Percentiles rank a stretch among this genome's conserved stretches.
Conservation (phyloP, 2,888 invertebrate species). For the Lydus trimaculatus region DNA sequence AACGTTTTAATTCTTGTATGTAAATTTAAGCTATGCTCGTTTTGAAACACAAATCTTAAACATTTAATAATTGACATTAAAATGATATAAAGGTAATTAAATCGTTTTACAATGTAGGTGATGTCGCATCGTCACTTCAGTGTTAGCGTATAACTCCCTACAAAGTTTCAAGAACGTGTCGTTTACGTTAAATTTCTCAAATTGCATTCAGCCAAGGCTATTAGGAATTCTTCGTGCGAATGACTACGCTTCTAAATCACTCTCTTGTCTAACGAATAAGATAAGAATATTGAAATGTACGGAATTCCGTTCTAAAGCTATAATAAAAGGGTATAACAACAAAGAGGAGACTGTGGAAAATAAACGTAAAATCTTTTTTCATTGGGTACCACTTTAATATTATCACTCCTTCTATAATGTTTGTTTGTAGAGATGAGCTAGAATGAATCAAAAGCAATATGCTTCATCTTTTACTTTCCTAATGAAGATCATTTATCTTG, state of each 20-base stretch:
- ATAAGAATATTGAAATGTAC: conserved; percentile 10
- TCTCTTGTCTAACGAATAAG: conserved; percentile 8
- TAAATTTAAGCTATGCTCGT: no score
- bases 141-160: background rate
- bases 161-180: conserved; percentile 7
- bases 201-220: conserved; percentile 8
- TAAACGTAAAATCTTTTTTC: background rate
- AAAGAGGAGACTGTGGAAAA: background rate
- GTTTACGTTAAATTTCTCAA: conserved; percentile 11
- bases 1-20: background rate
- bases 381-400: background rate
- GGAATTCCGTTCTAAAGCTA: background rate
- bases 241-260: conserved; percentile 9
- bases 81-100: background rate
- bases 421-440: background rate
- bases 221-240: conserved; percentile 11
- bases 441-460: background rate
- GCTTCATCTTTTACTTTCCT: background rate
- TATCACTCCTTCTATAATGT: background rate
- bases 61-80: background rate
- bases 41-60: no score
- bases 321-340: background rate
- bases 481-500: background rate
- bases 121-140: background rate
- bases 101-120: background rate